Percentiles rank a stretch among this genome's conserved stretches.
These are phyloP conservation scores for Aurelia aurita DNA, from an alignment of 30 jellyfish, hydroid and myxozoan species.

Conservation along the genomic window DNA sequence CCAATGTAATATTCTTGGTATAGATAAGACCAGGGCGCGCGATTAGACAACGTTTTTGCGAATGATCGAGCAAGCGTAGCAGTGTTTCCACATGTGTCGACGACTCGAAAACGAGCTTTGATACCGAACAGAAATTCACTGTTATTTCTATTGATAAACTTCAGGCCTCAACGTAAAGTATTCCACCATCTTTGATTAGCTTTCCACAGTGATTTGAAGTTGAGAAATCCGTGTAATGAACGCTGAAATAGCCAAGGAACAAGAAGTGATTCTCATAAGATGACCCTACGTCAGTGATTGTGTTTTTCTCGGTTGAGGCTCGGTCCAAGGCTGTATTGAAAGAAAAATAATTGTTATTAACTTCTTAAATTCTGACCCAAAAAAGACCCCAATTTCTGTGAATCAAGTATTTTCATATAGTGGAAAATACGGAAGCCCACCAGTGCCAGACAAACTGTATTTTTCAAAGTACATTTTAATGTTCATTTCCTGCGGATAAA, in stretches of 20 bases:
- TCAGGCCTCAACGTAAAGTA: conserved; percentile 23
- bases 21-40: too few species aligned
- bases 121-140: conserved; percentile 9
- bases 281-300: background rate
- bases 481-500: too few species aligned
- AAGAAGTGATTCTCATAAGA: background rate
- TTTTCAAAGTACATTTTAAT: too few species aligned
- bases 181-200: conserved; percentile 15
- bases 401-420: too few species aligned
- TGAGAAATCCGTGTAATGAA: conserved; percentile 25
- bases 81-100: conserved; percentile 16
- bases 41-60: background rate
- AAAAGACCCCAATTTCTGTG: too few species aligned
- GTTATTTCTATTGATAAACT: background rate
- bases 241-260: conserved; percentile 25
- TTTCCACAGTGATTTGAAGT: conserved; percentile 23
- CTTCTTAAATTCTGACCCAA: too few species aligned
- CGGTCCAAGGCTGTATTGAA: conserved; percentile 9
- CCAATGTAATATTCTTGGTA: conserved; percentile 36
- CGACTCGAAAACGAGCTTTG: background rate
- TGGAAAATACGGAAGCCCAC: too few species aligned
- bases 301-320: background rate
- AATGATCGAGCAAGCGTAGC: conserved; percentile 26
- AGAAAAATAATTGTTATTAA: too few species aligned
- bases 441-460: too few species aligned